These are phyloP conservation scores for Lonchura striata DNA, from an alignment of 2,113 vertebrate genomes.

Conservation along the genomic window DNA sequence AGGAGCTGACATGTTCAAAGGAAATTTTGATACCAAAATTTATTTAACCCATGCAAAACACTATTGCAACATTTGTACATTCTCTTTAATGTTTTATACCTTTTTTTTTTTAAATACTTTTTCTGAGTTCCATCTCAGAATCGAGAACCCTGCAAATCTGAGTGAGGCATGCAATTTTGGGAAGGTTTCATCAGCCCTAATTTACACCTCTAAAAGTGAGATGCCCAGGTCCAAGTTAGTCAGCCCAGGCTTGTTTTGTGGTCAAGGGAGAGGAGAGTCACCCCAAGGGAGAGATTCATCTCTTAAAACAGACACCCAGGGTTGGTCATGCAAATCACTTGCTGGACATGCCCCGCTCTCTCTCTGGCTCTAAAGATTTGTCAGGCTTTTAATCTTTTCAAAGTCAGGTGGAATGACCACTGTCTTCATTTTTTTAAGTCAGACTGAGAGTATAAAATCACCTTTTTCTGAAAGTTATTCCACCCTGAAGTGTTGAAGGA, in stretches of 20 bases:
- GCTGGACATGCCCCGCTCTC: not conserved
- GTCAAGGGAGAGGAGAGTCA: conserved; percentile 5
- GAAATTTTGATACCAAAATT: not conserved
- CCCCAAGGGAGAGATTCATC: not conserved
- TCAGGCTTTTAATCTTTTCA: not conserved
- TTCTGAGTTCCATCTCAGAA: not conserved
- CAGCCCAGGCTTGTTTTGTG: conserved; percentile 26
- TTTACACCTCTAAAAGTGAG: not conserved
- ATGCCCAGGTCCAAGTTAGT: not conserved
- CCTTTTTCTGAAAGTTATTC: not conserved
- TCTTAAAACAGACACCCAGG: not conserved
- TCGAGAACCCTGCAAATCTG: not conserved
- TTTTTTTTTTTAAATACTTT: not conserved
- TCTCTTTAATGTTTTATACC: not conserved
- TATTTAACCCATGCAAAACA: not conserved
- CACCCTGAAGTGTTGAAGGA: not conserved
- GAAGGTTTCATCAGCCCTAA: conserved; percentile 25
- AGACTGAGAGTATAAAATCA: not conserved
- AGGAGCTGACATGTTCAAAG: not conserved
- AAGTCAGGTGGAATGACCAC: not conserved
- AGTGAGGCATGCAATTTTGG: not conserved
- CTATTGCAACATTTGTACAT: not conserved
- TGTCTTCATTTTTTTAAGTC: not conserved
- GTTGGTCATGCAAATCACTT: not conserved
- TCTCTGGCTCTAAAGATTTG: not conserved